Evolutionary conservation across 92 coral and sea anemone genomes (phyloP), one percentile per base, ranked within the genome.

Genomic region (Hydrozoanthus gracilis): DNA sequence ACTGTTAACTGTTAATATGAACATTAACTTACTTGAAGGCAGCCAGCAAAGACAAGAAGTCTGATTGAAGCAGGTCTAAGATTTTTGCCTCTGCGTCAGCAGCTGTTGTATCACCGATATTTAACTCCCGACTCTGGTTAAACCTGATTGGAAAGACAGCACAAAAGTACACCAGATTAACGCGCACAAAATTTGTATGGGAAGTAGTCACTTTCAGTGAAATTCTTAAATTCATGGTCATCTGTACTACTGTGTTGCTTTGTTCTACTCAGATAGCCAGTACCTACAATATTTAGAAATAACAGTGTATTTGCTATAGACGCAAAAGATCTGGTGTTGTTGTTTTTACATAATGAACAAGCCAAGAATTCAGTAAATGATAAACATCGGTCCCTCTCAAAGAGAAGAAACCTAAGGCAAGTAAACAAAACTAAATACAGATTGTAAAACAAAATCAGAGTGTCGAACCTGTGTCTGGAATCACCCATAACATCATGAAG

Each of bases 71-170:
- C 68, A 92, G 69, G 51, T 94, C 98, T 44, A 94, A 90, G 14
- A 94, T 87, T 71, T 91, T 87, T 46, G 98, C 98, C 49, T 94
- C 98, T 16, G 98, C 98, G 79, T 94, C 98, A 9, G 87, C 56
- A 1, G 98, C 98, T 16, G 95, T 90, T 3, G 98, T 92, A 67
- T 80, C 64, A 16, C 94, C 95, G 50, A 90, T 86, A 50, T 80
- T 89, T 0, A 95, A 94, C 3, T 94, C 98, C 58, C 98, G 80
- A 82, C 98, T 94, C 82, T 89, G 78, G 74, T 94, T 94, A 77
- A 94, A 94, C 78, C 98, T 94, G 83, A 13, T 73, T 55, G 16
- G 1, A 61, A 3, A 61, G 67, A 61, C 5, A 18, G 16, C 67
- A 61, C 4, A 8, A 4, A 61, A 61, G 12, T 2, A 61, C 60